Evolutionary conservation across 2,888 invertebrate species (phyloP).

Genomic region (Ectemnius cavifrons): DNA sequence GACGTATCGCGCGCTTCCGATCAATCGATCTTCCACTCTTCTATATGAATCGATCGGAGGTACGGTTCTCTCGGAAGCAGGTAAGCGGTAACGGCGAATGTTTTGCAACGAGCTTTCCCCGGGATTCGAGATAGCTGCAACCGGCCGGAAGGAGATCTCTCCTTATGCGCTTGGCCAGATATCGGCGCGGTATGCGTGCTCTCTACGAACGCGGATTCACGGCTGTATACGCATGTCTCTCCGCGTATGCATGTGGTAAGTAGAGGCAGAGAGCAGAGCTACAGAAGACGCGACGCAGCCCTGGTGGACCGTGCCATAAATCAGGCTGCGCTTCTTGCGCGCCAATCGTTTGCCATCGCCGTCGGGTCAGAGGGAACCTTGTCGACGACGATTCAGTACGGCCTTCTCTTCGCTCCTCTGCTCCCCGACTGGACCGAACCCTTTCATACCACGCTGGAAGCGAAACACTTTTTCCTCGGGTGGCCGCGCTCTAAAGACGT

Average conservation of each 20-base stretch:
- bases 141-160: constrained; percentile 58
- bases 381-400: constrained; percentile 61
- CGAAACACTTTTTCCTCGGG: constrained; percentile 37
- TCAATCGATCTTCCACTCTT: constrained; percentile 25
- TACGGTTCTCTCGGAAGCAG: background rate
- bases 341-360: constrained; percentile 72
- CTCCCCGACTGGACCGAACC: constrained; percentile 44
- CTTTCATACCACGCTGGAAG: constrained; percentile 40
- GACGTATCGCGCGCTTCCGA: constrained; percentile 40
- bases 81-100: constrained; percentile 19
- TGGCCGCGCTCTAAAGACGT: constrained; percentile 4
- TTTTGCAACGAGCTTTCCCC: constrained; percentile 50
- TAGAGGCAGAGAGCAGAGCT: constrained; percentile 39
- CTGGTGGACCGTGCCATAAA: constrained; percentile 68
- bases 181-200: constrained; percentile 21
- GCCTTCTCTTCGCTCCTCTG: constrained; percentile 51
- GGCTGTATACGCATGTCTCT: constrained; percentile 5
- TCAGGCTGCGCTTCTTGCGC: constrained; percentile 72
- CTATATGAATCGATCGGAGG: constrained; percentile 16
- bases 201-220: background rate
- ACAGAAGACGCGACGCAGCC: constrained; percentile 50
- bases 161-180: constrained; percentile 39
- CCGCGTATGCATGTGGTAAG: constrained; percentile 25
- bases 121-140: constrained; percentile 47
- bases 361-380: constrained; percentile 66